Evolutionary conservation across 2,888 invertebrate species (phyloP), one percentile per base, ranked within the genome.

Genomic region (Cistogaster globosa): DNA sequence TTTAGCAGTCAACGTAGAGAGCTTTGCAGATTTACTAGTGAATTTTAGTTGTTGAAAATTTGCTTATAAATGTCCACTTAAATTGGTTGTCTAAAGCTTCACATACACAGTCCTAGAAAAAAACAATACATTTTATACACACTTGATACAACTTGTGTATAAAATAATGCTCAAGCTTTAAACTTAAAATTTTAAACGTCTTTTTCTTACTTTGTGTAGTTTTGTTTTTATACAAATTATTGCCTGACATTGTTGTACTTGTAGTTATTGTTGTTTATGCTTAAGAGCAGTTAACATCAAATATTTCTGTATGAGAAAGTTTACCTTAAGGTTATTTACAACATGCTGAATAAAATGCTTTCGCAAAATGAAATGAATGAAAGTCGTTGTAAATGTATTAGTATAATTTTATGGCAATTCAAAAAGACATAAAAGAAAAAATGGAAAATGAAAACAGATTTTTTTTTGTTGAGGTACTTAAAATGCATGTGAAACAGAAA

Each of bases 291-390:
- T 57, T 48, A 69, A 48, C 60, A 57, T 57, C 16, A 76, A 55
- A 63, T 75, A 55, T 68, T 75, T 69, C 20, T 26, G 75, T 63
- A 57, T 69, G 38, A 69, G 14, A 75, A 69, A 63, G 36, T 63
- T 81, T 81, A 69, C 81, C 81, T 76, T 65, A 57, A 69, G 75
- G 75, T 63, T 81, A 68, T 75, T 68, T 68, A 68, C 45, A 36
- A 62, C 26, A 68, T 68, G 67, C 45, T 67, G 62, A 75, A 81
- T 45, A 68, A 69, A 69, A 75, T 58, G 57, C 75, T 69, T 75
- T 69, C 48, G 81, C 63, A 81, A 58, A 55, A 36, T 53, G 20
- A 53, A 74, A 74, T 60, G 26, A 65, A 74, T 80, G 67, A 60
- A 60, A 57, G 45, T 63, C 8, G 18, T 38, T 69, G 72, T 67